Base-by-base conservation (phyloP, 1,140 invertebrate species). In the Neotoxoptera formosana region DNA sequence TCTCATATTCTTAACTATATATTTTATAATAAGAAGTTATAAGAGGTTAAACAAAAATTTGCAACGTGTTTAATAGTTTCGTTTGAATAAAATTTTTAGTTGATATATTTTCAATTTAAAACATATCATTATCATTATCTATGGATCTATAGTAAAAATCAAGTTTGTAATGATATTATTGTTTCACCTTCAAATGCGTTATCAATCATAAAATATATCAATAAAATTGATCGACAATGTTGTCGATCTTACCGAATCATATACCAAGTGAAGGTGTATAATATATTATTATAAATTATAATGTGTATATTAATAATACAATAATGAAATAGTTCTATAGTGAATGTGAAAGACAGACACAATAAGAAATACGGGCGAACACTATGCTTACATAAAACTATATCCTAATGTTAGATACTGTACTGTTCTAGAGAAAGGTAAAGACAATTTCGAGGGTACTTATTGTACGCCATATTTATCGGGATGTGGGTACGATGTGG, bases 381-480 rank as follows among this genome's bases (percentile, higher is more conserved):
- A 30, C 25, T n/a, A 41, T 51, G 17, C 84, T 67, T n/a, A 25
- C 4, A 30, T 86, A 86, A 21, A 21, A 41, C 8, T 86, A 47
- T 86, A 86, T 47, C 23, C 41, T n/a, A 87, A 48, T 84, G 47
- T 87, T 4, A 41, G 41, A 41, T 48, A 48, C n/a, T n/a, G n/a
- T 48, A n/a, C 45, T n/a, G 14, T n/a, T 87, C 25, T 47, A n/a
- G 84, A 45, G 84, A 87, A 87, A 87, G 84, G 41, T 48, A 87
- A 48, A 1, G 17, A 86, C n/a, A n/a, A 87, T n/a, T 87, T 7
- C 23, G 45, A 47, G 45, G 36, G 36, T 83, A 83, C 2, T 87
- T 84, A 56, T 56, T 36, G 7, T 45, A 45, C 25, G n/a, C n/a
- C 23, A 41, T 45, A 45, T 84, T 84, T 41, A 84, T 84, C 23